Evolutionary conservation across 2,113 vertebrate genomes (phyloP).

Genomic region (Leptobrachium leishanense): DNA sequence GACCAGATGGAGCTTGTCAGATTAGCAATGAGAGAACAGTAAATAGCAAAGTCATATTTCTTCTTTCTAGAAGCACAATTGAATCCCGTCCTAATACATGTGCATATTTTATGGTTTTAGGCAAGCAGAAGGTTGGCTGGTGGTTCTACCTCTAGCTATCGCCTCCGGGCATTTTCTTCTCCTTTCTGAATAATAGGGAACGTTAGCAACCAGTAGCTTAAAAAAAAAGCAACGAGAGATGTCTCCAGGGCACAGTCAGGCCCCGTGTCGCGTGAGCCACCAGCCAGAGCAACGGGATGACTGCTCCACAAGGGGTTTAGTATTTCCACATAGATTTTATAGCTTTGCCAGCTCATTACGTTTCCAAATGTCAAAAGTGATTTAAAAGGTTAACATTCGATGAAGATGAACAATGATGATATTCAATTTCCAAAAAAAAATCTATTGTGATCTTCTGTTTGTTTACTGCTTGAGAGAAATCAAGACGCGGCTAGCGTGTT

Average conservation of each 20-base stretch:
- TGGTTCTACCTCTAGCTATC: conserved; percentile 59
- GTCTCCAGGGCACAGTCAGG: conserved; percentile 66
- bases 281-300: conserved; percentile 86
- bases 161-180: conserved; percentile 66
- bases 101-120: conserved; percentile 69
- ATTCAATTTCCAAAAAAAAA: conserved; percentile 56
- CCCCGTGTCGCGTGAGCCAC: conserved; percentile 78
- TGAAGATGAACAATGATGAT: conserved; percentile 56
- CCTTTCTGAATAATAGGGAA: conserved; percentile 68
- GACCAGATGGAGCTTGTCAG: conserved; percentile 78
- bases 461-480: not conserved
- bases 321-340: conserved; percentile 76
- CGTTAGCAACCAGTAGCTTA: conserved; percentile 88
- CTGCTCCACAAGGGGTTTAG: conserved; percentile 75
- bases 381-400: conserved; percentile 87
- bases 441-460: not conserved
- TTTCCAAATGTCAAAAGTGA: conserved; percentile 86
- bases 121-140: conserved; percentile 68
- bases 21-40: conserved; percentile 68
- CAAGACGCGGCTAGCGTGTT: too few relatives aligned
- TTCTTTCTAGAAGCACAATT: conserved; percentile 66
- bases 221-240: conserved; percentile 67
- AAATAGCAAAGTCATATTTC: conserved; percentile 60
- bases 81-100: conserved; percentile 59
- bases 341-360: conserved; percentile 70